Evolutionary conservation across 2,113 vertebrate species (phyloP).

Genomic region (Plecotus auritus): DNA sequence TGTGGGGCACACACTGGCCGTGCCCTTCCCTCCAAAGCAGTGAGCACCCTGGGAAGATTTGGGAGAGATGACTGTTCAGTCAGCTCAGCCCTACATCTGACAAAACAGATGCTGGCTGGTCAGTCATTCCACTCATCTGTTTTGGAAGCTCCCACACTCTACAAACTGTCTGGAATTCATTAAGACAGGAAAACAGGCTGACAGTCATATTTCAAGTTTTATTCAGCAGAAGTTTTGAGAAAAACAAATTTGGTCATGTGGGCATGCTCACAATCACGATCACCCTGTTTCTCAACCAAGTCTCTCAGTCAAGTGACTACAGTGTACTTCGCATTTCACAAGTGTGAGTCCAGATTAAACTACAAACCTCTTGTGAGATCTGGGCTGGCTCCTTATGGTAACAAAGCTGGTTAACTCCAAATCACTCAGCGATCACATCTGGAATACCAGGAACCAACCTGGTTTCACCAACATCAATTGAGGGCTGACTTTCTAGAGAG

Average conservation of each 20-base stretch:
- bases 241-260: constrained; percentile 72
- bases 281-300: constrained; percentile 61
- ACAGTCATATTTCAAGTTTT: constrained; percentile 69
- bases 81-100: not conserved
- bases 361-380: not conserved
- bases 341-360: not conserved
- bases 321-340: not conserved
- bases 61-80: not conserved
- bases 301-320: constrained; percentile 58
- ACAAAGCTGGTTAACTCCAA: not conserved
- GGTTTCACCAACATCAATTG: not conserved
- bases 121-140: constrained; percentile 35
- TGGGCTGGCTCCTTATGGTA: not conserved
- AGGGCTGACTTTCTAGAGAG: not conserved
- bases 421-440: not conserved
- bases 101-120: not conserved
- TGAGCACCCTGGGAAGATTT: not conserved
- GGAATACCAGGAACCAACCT: not conserved
- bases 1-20: not conserved
- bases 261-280: constrained; percentile 45
- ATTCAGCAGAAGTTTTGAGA: constrained; percentile 65
- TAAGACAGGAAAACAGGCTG: constrained; percentile 65
- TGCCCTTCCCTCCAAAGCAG: not conserved
- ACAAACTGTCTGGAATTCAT: constrained; percentile 73
- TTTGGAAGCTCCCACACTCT: constrained; percentile 67